Evolutionary conservation across 2,888 invertebrate genomes (phyloP), one percentile per base, ranked within the genome.

Genomic region (Dynastes maya): DNA sequence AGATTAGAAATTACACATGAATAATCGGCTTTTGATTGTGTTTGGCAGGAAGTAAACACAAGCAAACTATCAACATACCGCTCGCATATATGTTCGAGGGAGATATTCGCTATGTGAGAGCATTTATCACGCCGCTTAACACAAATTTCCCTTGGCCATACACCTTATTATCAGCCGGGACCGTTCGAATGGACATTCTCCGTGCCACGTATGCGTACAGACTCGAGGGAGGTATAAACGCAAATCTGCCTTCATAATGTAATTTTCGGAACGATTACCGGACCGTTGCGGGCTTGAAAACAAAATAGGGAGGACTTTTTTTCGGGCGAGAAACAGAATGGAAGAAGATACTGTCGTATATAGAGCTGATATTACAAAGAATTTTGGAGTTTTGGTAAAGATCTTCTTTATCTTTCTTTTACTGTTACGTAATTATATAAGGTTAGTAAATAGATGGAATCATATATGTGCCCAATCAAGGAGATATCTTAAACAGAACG

Each of bases 131-230:
- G 22, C 58, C 32, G 58, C 49, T 55, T 71, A 71, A 55, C 29
- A 58, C 58, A 58, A 72, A 72, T 58, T 72, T 58, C 72, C 72
- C 72, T 8, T 22, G 72, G 40, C 72, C 58, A 72, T 63, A 63
- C 63, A 58, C 58, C 72, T 40, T 11, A 58, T 58, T 72, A 58
- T 61, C 37, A 22, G 75, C 63, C 72, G 79, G 80, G 81, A 81
- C 77, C 55, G 77, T 71, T 76, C 78, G 68, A 76, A 79, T 80
- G 79, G 78, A 81, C 81, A 81, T 80, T 80, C 80, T 80, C 79
- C 75, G 77, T 78, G 55, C 55, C 75, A 77, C 72, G 58, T 75
- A 79, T 79, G 77, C 80, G 79, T 76, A 45, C 76, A 72, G 77
- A 27, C 81, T 80, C 81, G 11, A 68, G 80, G 78, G 81, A 81